Percentiles rank a stretch among this genome's conserved stretches.
Evolutionary conservation across 2,888 invertebrate species (phyloP).

Genomic region (Phrixothrix hirtus): DNA sequence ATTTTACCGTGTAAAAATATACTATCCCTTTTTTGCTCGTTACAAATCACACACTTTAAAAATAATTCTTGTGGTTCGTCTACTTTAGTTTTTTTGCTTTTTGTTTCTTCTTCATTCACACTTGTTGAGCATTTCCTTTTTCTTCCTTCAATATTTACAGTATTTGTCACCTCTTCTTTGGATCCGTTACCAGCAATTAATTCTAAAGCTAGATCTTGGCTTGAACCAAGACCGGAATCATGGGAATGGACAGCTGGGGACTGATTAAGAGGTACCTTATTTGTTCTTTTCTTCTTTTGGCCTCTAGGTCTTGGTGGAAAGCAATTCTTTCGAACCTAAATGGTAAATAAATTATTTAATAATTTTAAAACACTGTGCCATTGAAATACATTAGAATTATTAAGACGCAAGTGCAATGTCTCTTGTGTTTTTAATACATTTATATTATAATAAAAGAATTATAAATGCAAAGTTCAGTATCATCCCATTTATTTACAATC

Average conservation of each 20-base stretch:
- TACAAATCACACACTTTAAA: conserved; percentile 63
- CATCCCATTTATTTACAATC: no score
- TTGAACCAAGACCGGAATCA: conserved; percentile 55
- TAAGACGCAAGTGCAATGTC: conserved; percentile 28
- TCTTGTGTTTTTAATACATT: no score
- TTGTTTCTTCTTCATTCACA: not conserved
- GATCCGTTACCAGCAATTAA: conserved; percentile 34
- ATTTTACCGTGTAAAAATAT: conserved; percentile 70
- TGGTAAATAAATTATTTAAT: not conserved
- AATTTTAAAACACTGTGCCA: no score
- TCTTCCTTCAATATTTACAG: not conserved
- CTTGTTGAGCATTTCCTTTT: not conserved
- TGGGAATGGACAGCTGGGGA: no score
- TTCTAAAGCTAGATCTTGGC: conserved; percentile 49
- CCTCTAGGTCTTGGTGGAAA: conserved; percentile 63
- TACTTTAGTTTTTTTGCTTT: conserved; percentile 6
- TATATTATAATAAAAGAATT: no score
- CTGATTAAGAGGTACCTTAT: no score
- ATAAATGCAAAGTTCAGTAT: no score
- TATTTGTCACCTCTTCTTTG: not conserved
- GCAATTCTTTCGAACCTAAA: conserved; percentile 68
- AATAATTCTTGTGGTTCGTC: conserved; percentile 16
- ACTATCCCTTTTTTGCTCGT: conserved; percentile 66
- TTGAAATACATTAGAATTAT: conserved; percentile 12
- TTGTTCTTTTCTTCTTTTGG: conserved; percentile 48